A percentile compares a stretch with the other conserved stretches of the same genome.
These are phyloP conservation scores for Cottus gobio DNA, from an alignment of 2,113 vertebrate genomes.

Conservation along the genomic window DNA sequence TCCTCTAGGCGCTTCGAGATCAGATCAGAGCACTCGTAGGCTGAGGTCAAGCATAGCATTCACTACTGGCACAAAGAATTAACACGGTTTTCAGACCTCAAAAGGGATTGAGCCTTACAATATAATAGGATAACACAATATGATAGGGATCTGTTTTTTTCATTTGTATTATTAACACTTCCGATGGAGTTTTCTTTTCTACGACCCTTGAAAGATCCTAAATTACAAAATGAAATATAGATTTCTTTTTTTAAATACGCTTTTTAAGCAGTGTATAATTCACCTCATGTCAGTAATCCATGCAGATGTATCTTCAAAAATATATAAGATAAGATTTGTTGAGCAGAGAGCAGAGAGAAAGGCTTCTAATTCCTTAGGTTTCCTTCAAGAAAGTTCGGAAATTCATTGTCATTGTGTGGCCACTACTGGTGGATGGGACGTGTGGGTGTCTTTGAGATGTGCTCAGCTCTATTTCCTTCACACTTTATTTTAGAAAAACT, in stretches of 20 bases:
- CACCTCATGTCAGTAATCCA: background rate
- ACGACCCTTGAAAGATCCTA: background rate
- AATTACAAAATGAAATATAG: background rate
- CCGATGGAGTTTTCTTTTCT: background rate
- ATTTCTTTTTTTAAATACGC: background rate
- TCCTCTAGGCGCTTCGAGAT: background rate
- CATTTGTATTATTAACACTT: background rate
- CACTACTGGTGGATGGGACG: slow-evolving; percentile 56
- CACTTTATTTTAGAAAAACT: slow-evolving; percentile 36
- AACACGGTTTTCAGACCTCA: background rate
- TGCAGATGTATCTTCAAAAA: background rate
- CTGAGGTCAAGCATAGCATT: slow-evolving; percentile 2
- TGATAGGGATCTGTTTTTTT: background rate
- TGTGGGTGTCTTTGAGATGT: slow-evolving; percentile 54
- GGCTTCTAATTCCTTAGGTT: background rate
- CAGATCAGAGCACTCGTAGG: slow-evolving; percentile 4
- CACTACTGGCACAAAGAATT: background rate
- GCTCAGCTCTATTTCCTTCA: slow-evolving; percentile 45
- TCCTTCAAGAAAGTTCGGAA: slow-evolving; percentile 42
- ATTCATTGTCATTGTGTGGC: slow-evolving; percentile 42
- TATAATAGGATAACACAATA: background rate
- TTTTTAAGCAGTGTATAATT: background rate
- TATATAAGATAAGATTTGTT: background rate
- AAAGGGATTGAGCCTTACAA: background rate
- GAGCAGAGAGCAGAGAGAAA: background rate